Conservation (phyloP, 1,140 invertebrate species). For the Heliconius hermathena region DNA sequence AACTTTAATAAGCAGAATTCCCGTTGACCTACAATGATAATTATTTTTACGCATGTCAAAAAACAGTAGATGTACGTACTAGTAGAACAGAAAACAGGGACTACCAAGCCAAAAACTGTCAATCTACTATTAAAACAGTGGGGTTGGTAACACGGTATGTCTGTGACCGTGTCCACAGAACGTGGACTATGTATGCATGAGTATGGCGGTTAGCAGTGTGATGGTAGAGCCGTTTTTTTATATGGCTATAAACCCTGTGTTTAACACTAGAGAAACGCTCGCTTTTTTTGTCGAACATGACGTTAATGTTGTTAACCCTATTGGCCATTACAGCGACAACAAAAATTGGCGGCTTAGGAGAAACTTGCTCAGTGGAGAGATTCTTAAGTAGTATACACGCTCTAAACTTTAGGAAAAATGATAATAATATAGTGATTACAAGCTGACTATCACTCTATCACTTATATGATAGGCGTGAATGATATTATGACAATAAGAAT, state of each 20-base stretch:
- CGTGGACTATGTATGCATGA: background rate
- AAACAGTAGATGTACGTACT: too few relatives aligned
- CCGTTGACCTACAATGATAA: too few relatives aligned
- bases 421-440: background rate
- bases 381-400: background rate
- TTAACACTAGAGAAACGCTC: background rate
- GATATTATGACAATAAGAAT: background rate
- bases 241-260: background rate
- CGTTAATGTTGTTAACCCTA: too few relatives aligned
- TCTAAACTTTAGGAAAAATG: background rate
- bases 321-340: too few relatives aligned
- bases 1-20: too few relatives aligned
- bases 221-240: background rate
- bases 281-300: background rate
- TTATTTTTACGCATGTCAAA: too few relatives aligned
- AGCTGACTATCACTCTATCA: background rate
- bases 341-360: background rate
- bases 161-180: background rate
- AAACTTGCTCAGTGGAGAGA: background rate
- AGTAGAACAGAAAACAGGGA: too few relatives aligned
- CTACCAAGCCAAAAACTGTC: too few relatives aligned
- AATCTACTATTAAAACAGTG: too few relatives aligned
- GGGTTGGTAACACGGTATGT: too few relatives aligned
- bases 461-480: background rate
- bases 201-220: too few relatives aligned